Base-by-base conservation (phyloP, 2,888 invertebrate species). In the Choreutis nemorana region DNA sequence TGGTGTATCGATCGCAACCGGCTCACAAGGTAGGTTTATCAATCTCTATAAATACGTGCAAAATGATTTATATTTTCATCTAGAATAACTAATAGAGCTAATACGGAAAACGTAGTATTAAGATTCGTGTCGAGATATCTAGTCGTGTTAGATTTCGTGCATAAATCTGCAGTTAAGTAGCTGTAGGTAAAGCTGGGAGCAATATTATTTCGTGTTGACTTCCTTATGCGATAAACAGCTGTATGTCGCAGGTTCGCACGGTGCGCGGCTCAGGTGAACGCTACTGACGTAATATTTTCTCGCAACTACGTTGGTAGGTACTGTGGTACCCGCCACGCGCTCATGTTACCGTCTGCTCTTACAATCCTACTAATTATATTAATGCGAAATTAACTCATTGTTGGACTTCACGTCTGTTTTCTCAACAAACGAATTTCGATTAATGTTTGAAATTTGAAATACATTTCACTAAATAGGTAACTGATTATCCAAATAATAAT, bases 1-100 rank as follows among this genome's bases (percentile, higher is more conserved):
- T 70, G 63, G 45, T 26, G 3, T 62, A 63, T 67, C 60, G 66
- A 71, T 62, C 63, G 54, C 21, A 37, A 28, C 34, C 41, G 43
- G 46, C 48, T 43, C 40, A 35, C 39, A 38, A 63, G 63, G 64
- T 65, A 36, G 55, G 63, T 47, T 15, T 7, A 15, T 26, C 16
- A 14, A 26, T 33, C 28, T 31, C 28, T 36, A 29, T 23, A 25
- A 35, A 33, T 28, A 36, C 23, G 23, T 31, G n/a, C n/a, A n/a
- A n/a, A n/a, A n/a, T n/a, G n/a, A n/a, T n/a, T n/a, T n/a, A n/a
- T n/a, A n/a, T n/a, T n/a, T n/a, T n/a, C n/a, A n/a, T n/a, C n/a
- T n/a, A n/a, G n/a, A n/a, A n/a, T n/a, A n/a, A n/a, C n/a, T n/a
- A n/a, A n/a, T n/a, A n/a, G n/a, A n/a, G n/a, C n/a, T n/a, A n/a